These are phyloP conservation scores for Eupeodes luniger DNA, from an alignment of 2,888 invertebrate species.

Conservation along the genomic window DNA sequence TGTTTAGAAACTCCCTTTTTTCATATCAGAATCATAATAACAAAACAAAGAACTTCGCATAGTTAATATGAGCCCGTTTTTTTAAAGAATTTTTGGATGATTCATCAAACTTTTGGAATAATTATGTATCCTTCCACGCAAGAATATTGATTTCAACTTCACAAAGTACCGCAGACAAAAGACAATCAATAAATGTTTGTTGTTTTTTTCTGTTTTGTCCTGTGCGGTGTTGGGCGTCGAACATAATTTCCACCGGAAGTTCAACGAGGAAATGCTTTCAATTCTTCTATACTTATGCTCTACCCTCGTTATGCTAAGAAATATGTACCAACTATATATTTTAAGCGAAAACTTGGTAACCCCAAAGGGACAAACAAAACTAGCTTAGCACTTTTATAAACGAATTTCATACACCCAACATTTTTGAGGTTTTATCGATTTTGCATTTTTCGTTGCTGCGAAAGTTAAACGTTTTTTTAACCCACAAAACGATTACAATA, in stretches of 20 bases:
- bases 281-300: neutral
- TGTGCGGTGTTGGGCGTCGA: slow-evolving; percentile 41
- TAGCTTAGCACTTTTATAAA: slow-evolving; percentile 5
- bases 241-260: neutral
- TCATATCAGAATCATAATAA: neutral
- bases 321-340: no score
- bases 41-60: slow-evolving; percentile 30
- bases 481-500: neutral
- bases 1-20: slow-evolving; percentile 35
- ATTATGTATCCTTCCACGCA: slow-evolving; percentile 31
- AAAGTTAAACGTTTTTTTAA: slow-evolving; percentile 16
- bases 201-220: slow-evolving; percentile 1
- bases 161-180: slow-evolving; percentile 13
- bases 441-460: slow-evolving; percentile 18
- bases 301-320: neutral
- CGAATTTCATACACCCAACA: slow-evolving; percentile 27
- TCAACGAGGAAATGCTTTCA: neutral
- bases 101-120: slow-evolving; percentile 36
- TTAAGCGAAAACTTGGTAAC: neutral
- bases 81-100: slow-evolving; percentile 27
- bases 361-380: neutral
- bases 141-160: slow-evolving; percentile 57
- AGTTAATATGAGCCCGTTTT: slow-evolving; percentile 19
- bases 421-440: slow-evolving; percentile 55
- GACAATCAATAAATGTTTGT: slow-evolving; percentile 38